Conservation (phyloP, 2,888 invertebrate species). For the Cetonia aurata region DNA sequence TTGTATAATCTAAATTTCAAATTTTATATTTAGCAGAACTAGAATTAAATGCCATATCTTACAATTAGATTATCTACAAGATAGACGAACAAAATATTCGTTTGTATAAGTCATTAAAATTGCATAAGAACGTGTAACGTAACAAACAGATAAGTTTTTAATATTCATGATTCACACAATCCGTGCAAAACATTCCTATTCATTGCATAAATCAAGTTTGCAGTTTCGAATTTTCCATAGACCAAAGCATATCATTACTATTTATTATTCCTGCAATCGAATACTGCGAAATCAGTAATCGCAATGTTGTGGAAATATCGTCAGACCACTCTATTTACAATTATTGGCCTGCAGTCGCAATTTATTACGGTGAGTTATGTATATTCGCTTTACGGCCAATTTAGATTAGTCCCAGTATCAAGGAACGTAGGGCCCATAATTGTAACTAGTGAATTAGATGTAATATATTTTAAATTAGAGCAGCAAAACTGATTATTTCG, state of each 20-base stretch:
- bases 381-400: slow-evolving; percentile 14
- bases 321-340: background rate
- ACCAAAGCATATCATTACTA: too few species aligned
- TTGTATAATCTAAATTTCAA: too few species aligned
- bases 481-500: background rate
- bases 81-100: too few species aligned
- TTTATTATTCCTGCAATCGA: too few species aligned
- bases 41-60: too few species aligned
- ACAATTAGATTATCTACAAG: too few species aligned
- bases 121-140: too few species aligned
- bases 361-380: slow-evolving; percentile 10
- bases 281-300: background rate
- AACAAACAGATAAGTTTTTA: background rate
- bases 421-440: background rate
- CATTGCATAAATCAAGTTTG: too few species aligned
- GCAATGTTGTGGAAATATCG: slow-evolving; percentile 3
- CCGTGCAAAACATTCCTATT: too few species aligned
- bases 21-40: too few species aligned
- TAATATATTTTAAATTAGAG: background rate
- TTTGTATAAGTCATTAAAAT: too few species aligned
- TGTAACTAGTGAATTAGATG: slow-evolving; percentile 12
- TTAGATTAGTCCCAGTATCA: background rate
- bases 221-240: too few species aligned
- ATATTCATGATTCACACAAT: slow-evolving; percentile 1
- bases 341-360: background rate